Base-by-base conservation (phyloP, 2,888 invertebrate species). In the Andrena camellia region DNA sequence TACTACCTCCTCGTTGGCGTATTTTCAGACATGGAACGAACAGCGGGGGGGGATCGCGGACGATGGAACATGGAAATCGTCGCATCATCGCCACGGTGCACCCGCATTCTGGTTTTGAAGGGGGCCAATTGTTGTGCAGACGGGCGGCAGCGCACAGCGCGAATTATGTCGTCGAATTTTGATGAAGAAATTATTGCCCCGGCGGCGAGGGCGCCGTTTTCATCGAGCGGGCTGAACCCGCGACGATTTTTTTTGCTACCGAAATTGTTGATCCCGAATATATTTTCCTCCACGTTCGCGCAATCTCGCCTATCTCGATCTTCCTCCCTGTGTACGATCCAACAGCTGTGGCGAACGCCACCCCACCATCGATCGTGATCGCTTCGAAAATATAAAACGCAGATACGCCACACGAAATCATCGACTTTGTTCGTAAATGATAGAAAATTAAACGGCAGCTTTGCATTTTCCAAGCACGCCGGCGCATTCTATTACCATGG, bases 101-200 rank as follows among this genome's bases (percentile, higher is more conserved):
- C n/a, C 8, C 60, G 68, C 48, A 54, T 64, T 73, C 81, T 84
- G 83, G 70, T 60, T 82, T 80, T 81, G 78, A 79, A 83, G 83
- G 80, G 78, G 63, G 35, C 67, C 83, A 60, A 85, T 87, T 85
- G 83, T 72, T 81, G 76, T 68, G 67, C 67, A 57, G 67, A 64
- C 70, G 66, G 57, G 74, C 57, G 23, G 57, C 57, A 35, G 35
- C 60, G 54, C 69, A 42, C 68, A 42, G 67, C 78, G 60, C 48
- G 71, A 83, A 86, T 87, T 86, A 86, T 78, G 73, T 78, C 77
- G 78, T 81, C 76, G 66, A 85, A 84, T 81, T 86, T 86, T 87
- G 78, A 85, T 78, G 78, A 86, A 86, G 74, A 76, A 83, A 87
- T 82, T 80, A 86, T 78, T 78, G 79, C 57, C 35, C 13, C n/a